Conservation (phyloP, 2,113 vertebrate species). For the sheep (Ovis aries) region ARS-UI_Ramb_v3.0 NC_056057.1:55518001-55518500, state of each 20-base stretch:
- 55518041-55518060: slow-evolving; percentile 42
- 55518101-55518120: slow-evolving; percentile 54
- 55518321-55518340: not conserved
- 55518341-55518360: not conserved
- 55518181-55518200: slow-evolving; percentile 33
- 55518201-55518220: not conserved
- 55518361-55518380: not conserved
- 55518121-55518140: not conserved
- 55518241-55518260: not conserved
- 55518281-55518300: not conserved
- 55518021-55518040: slow-evolving; percentile 51
- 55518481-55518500: not conserved
- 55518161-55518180: slow-evolving; percentile 58
- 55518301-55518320: not conserved
- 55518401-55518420: not conserved
- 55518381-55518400: not conserved
- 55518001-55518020: slow-evolving; percentile 63
- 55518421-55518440: not conserved
- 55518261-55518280: not conserved
- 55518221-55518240: not conserved
- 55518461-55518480: not conserved
- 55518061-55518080: slow-evolving; percentile 6
- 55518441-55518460: not conserved
- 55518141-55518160: slow-evolving; percentile 32
- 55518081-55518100: not conserved